Evolutionary conservation across 2,888 invertebrate genomes (phyloP).

Genomic region (Liodrosophila aerea): DNA sequence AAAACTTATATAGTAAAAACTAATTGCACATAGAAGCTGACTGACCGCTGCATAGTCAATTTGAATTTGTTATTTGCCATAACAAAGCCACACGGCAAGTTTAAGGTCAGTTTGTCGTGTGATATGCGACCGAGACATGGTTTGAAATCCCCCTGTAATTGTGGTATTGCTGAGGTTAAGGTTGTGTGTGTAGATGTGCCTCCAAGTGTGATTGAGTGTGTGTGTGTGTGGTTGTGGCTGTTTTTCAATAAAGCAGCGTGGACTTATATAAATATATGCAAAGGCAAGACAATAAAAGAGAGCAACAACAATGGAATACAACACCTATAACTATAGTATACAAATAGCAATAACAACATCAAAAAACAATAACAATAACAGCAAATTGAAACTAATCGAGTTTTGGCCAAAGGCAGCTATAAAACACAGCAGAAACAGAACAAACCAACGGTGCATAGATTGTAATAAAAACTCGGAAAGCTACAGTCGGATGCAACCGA

Average conservation of each 20-base stretch:
- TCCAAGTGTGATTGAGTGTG: not conserved
- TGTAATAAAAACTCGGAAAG: no score
- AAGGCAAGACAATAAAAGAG: slow-evolving; percentile 42
- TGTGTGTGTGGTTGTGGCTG: not conserved
- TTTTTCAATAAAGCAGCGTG: slow-evolving; percentile 56
- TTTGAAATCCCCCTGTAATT: slow-evolving; percentile 49
- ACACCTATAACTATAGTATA: no score
- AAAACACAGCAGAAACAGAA: slow-evolving; percentile 61
- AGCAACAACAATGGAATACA: slow-evolving; percentile 21
- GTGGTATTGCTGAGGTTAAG: slow-evolving; percentile 48
- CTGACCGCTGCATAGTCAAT: slow-evolving; percentile 66
- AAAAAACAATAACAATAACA: slow-evolving; percentile 44
- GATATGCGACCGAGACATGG: slow-evolving; percentile 48
- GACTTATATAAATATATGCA: slow-evolving; percentile 38
- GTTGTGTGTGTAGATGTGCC: slow-evolving; percentile 12
- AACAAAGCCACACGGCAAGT: slow-evolving; percentile 73
- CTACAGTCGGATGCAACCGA: no score
- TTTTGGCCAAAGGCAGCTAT: slow-evolving; percentile 73
- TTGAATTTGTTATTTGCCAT: slow-evolving; percentile 45
- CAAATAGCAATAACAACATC: slow-evolving; percentile 14
- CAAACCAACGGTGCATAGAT: slow-evolving; percentile 36
- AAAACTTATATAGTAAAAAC: slow-evolving; percentile 62
- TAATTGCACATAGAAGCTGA: slow-evolving; percentile 69
- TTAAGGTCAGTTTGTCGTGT: slow-evolving; percentile 68
- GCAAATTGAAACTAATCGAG: slow-evolving; percentile 76